Evolutionary conservation across 2,888 invertebrate species (phyloP), one percentile per base, ranked within the genome.

Genomic region (Chelonus formosanus): DNA sequence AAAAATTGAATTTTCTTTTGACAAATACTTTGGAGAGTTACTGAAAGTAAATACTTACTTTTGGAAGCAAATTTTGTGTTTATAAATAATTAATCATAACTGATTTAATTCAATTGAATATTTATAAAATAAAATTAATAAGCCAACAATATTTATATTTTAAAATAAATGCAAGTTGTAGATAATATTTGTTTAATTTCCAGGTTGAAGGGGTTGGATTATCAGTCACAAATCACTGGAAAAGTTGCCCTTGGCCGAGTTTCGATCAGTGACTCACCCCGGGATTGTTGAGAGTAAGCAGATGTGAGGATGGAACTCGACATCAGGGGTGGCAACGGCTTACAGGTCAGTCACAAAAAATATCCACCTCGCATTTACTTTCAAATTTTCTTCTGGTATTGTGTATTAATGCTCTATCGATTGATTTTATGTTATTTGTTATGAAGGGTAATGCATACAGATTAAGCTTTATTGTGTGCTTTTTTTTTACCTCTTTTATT

Each of bases 191-290:
- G 20, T 20, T 56, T 56, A 10, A 54, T 54, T 35, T 36, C 20
- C 54, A 36, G 7, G 20, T 44, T 1, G 31, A 56, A 36, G 43
- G 31, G 43, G 43, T 40, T 31, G 44, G 43, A 31, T 20, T 56
- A 20, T 10, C 44, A 32, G 57, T 20, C 8, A 44, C 32, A 57
- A 57, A 45, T 34, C 45, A 7, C 57, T 44, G 32, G 44, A n/a
- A 8, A 57, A 35, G 43, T n/a, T 32, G 57, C 57, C 57, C 57
- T 57, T 57, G 57, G 44, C 57, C 45, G 57, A 57, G 48, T 48
- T 6, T 57, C 45, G 4, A 43, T 32, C 43, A 20, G n/a, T 32
- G 31, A 20, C 8, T 48, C n/a, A 8, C 32, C 36, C 10, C 20
- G n/a, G 36, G n/a, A 20, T 20, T 31, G 43, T 31, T 56, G 56